phyloP scores from a whole-genome alignment of 2,113 vertebrate genomes.

The Ictidomys tridecemlineatus region DNA sequence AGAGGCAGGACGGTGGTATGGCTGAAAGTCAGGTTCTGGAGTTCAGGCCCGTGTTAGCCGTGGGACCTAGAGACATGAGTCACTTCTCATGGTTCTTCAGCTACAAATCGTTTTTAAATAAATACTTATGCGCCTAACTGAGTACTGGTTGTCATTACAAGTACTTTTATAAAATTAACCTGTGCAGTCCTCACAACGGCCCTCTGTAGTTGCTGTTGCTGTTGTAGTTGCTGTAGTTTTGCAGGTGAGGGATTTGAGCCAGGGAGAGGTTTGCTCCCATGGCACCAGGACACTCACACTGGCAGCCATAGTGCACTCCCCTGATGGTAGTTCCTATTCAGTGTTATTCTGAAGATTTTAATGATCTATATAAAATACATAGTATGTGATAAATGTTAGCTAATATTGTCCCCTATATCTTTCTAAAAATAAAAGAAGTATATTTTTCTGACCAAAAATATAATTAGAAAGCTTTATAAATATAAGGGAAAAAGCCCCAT shows the following conservation, averaged over 20 bases:
- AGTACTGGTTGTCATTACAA: neutral
- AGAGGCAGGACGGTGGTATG: neutral
- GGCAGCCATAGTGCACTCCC: neutral
- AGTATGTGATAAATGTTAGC: neutral
- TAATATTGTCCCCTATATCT: neutral
- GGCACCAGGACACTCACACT: neutral
- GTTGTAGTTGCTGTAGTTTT: neutral
- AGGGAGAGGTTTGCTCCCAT: neutral
- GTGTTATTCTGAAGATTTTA: neutral
- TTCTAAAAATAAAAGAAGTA: slow-evolving; percentile 35
- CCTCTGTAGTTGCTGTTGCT: neutral
- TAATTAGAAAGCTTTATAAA: neutral
- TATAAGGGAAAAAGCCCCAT: neutral
- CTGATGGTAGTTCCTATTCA: neutral
- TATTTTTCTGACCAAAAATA: slow-evolving; percentile 1
- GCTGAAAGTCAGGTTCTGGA: neutral
- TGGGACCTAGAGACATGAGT: neutral
- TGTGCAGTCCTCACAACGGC: neutral
- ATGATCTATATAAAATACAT: neutral
- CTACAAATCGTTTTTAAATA: neutral
- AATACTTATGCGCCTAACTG: neutral
- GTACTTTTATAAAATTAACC: neutral
- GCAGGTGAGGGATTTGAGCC: neutral
- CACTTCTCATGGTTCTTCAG: neutral
- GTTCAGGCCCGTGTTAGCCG: accelerated